Evolutionary conservation across 2,888 invertebrate species (phyloP), one percentile per base, ranked within the genome.

Genomic region (Agriotes lineatus): DNA sequence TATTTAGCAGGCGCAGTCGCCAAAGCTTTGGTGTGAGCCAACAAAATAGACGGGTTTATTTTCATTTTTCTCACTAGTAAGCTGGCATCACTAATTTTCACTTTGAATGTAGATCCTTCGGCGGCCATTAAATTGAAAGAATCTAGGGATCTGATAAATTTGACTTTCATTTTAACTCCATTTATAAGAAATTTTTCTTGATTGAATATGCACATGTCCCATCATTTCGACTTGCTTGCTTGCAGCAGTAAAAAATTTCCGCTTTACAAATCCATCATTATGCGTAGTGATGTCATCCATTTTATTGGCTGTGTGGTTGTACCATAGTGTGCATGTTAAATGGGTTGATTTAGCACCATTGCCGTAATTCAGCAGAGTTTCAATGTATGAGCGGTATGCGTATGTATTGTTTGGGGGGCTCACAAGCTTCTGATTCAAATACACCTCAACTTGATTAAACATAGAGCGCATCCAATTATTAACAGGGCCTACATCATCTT

Each of bases 81-180:
- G 20, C 50, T 37, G n/a, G 20, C 35, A 18, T 50, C 35, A 14
- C 18, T 6, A 7, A 57, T 39, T 57, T 39, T 57, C 12, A 39
- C 39, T 39, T 57, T 57, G 20, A n/a, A 45, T 2, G 39, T 39
- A 4, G 20, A n/a, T 14, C 42, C 22, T n/a, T 22, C 52, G n/a
- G n/a, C n/a, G n/a, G n/a, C n/a, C 62, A 62, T 62, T 25, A 62
- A 52, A 42, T 14, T 62, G 16, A 62, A 62, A 1, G 54, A 33
- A 25, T 48, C 61, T 5, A 37, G 45, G 0, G 37, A 48, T n/a
- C 60, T 33, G 1, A 48, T 22, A 33, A 45, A 60, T 39, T 50
- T 61, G 0, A 39, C 35, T 7, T 45, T 14, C 52, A 62, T 62
- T 25, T 62, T 52, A 20, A 62, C 42, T 25, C 52, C 62, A 16